phyloP scores from a whole-genome alignment of 1,140 invertebrate genomes.

The Contarinia nasturtii region DNA sequence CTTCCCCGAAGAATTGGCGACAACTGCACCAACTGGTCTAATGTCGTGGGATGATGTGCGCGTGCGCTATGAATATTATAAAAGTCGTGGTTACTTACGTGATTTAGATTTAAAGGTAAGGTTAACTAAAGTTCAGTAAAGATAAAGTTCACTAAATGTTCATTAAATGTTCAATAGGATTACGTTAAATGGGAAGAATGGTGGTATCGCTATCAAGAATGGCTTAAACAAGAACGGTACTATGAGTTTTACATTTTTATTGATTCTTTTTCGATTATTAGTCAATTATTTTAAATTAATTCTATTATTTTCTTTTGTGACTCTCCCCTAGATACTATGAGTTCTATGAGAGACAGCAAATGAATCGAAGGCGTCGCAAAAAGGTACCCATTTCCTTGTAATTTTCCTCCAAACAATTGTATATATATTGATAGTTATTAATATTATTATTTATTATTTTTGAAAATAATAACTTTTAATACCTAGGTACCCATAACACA shows the following conservation, averaged over 20 bases:
- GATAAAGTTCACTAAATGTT: background rate
- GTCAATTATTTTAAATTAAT: too few relatives aligned
- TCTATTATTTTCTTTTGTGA: too few relatives aligned
- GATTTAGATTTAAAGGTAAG: constrained; percentile 28
- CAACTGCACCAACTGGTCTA: constrained; percentile 46
- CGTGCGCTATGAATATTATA: constrained; percentile 69
- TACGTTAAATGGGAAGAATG: constrained; percentile 85
- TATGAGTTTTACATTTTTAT: constrained; percentile 51
- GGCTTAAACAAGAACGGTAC: constrained; percentile 65
- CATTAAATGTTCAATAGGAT: constrained; percentile 28
- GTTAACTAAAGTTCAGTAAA: background rate
- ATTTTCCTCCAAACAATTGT: too few relatives aligned
- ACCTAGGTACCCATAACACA: too few relatives aligned
- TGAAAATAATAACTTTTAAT: too few relatives aligned
- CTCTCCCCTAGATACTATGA: constrained; percentile 58
- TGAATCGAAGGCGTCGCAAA: constrained; percentile 26
- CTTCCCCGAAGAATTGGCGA: constrained; percentile 51
- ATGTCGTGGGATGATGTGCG: constrained; percentile 69
- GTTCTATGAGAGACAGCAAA: constrained; percentile 39
- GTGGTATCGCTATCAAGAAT: constrained; percentile 86
- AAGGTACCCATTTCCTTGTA: constrained; percentile 26
- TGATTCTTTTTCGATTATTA: too few relatives aligned
- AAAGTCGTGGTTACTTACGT: constrained; percentile 63
- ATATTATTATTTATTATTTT: too few relatives aligned
- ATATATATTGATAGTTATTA: too few relatives aligned